Evolutionary conservation across 2,797 vertebrate genomes (phyloP), one percentile per base, ranked within the genome.

Genomic region (Sternarchorhynchus goeldii): DNA sequence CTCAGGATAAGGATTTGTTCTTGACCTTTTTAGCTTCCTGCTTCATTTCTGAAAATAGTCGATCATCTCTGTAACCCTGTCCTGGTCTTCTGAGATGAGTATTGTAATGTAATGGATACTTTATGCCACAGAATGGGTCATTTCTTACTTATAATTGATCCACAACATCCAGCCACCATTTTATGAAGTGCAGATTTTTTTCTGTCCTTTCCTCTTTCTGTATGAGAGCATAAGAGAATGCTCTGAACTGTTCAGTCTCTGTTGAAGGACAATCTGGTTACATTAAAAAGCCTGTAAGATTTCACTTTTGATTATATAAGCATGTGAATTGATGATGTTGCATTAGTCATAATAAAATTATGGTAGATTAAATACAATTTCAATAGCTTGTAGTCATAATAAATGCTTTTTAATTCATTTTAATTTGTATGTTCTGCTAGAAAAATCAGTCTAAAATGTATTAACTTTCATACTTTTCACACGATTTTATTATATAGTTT

Each of bases 241-340:
- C 56, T 57, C 66, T 73, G 39, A 84, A 74, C 36, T 39, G 76
- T 74, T 70, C 72, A 74, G 64, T 62, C 55, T 63, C 76, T 56
- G 76, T 71, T 62, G 62, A 80, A 78, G 63, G 74, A 73, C 60
- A 75, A 78, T 73, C 72, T 57, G 16, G 7, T 77, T 71, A 81
- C 85, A 74, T 79, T 55, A 73, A 58, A 80, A 21, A 65, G 77
- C 69, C 81, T 70, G 21, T 58, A 70, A 62, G 72, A 85, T 77
- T 79, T 82, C 53, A 76, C 4, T 73, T 89, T 87, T 91, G 89
- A 92, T 91, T 90, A 88, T 87, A 85, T 88, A 84, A 80, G 89
- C 88, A 90, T 83, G 71, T 81, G 80, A 57, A 74, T 88, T 91
- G 89, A 90, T 89, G 89, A 91, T 89, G 91, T 88, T 87, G 83